A percentile compares a stretch with the other conserved stretches of the same genome.
phyloP scores from a whole-genome alignment of 2,888 invertebrate species.

The Acanthacorydalis orientalis region DNA sequence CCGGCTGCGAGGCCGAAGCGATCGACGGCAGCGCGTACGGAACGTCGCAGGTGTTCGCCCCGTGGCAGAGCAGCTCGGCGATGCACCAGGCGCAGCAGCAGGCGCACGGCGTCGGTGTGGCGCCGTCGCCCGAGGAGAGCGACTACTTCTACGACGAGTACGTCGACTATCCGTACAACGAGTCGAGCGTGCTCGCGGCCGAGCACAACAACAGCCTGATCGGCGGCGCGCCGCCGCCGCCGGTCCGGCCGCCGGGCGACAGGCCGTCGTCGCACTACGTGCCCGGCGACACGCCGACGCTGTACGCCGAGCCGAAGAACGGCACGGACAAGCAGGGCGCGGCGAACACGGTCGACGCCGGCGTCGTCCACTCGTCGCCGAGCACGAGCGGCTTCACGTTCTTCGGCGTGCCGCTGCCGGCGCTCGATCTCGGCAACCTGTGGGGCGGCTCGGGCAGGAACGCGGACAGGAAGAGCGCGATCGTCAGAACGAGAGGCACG shows the following conservation, averaged over 20 bases:
- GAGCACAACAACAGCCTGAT: slow-evolving; percentile 11
- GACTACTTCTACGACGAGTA: slow-evolving; percentile 76
- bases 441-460: slow-evolving; percentile 29
- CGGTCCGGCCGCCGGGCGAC: background rate
- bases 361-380: slow-evolving; percentile 20
- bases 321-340: background rate
- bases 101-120: slow-evolving; percentile 30
- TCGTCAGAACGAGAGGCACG: slow-evolving; percentile 8
- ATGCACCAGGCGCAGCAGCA: slow-evolving; percentile 28
- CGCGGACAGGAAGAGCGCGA: slow-evolving; percentile 21
- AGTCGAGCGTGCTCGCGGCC: slow-evolving; percentile 24
- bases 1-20: slow-evolving; percentile 55
- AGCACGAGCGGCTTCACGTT: slow-evolving; percentile 56
- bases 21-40: slow-evolving; percentile 25
- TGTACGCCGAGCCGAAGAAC: slow-evolving; percentile 30
- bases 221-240: slow-evolving; percentile 6
- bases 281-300: slow-evolving; percentile 40
- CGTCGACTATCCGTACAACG: slow-evolving; percentile 57
- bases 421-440: slow-evolving; percentile 50
- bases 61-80: slow-evolving; percentile 31
- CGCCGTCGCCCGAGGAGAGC: slow-evolving; percentile 55
- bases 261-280: slow-evolving; percentile 27
- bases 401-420: slow-evolving; percentile 68
- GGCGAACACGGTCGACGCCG: background rate
- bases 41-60: slow-evolving; percentile 39